phyloP scores from a whole-genome alignment of 2,797 vertebrate genomes.

The Propithecus perrieri region DNA sequence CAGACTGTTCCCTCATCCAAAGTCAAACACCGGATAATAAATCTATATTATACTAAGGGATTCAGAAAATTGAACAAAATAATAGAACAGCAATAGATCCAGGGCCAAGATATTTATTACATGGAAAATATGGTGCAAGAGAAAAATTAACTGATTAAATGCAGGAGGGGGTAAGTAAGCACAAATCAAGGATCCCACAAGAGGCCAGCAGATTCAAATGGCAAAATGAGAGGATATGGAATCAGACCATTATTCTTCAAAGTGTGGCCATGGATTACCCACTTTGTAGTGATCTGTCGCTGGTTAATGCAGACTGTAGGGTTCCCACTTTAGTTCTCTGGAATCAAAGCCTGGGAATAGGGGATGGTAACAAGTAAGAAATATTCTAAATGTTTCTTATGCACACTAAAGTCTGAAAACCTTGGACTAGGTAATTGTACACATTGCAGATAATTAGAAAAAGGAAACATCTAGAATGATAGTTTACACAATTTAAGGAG shows the following conservation, averaged over 20 bases:
- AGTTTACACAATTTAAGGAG: neutral
- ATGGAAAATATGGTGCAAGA: neutral
- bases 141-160: neutral
- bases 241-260: neutral
- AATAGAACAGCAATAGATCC: neutral
- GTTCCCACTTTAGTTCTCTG: neutral
- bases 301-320: neutral
- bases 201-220: neutral
- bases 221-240: neutral
- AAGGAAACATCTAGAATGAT: neutral
- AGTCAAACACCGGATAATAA: neutral
- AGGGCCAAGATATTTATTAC: neutral
- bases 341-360: neutral
- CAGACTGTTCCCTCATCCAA: neutral
- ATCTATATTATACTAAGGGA: neutral
- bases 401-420: neutral
- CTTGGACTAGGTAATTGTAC: neutral
- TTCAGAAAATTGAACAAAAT: neutral
- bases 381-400: neutral
- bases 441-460: conserved; percentile 12
- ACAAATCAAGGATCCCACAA: neutral
- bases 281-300: neutral
- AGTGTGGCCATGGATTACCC: neutral
- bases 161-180: neutral
- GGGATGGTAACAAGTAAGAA: neutral